Evolutionary conservation across 2,888 invertebrate species (phyloP).

Genomic region (Microplitis manilae): DNA sequence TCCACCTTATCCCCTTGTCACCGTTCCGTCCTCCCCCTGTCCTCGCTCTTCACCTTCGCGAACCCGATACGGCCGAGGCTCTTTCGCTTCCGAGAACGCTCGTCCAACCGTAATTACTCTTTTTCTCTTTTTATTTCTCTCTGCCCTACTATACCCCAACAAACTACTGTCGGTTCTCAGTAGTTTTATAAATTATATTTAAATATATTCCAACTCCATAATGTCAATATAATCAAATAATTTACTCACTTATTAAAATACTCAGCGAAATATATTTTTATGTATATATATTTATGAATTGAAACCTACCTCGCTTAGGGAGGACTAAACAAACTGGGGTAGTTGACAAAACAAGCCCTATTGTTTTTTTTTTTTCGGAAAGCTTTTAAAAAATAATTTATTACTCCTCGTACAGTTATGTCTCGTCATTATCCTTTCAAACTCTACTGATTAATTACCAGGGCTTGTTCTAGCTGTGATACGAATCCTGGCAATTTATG

Average conservation of each 20-base stretch:
- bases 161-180: background rate
- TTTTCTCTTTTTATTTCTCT: background rate
- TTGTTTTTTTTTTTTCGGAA: too few species aligned
- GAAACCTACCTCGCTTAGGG: too few species aligned
- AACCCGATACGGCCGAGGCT: background rate
- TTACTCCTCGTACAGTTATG: too few species aligned
- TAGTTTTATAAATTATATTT: conserved; percentile 5
- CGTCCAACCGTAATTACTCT: conserved; percentile 31
- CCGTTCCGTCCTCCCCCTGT: conserved; percentile 23
- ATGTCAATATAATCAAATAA: conserved; percentile 4
- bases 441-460: too few species aligned
- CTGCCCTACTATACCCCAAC: background rate
- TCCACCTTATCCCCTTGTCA: conserved; percentile 26
- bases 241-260: background rate
- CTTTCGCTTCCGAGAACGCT: conserved; percentile 19
- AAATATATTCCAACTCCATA: conserved; percentile 2
- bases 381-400: too few species aligned
- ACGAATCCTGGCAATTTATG: too few species aligned
- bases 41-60: conserved; percentile 23
- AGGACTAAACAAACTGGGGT: too few species aligned
- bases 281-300: too few species aligned
- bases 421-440: too few species aligned
- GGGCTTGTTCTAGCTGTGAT: too few species aligned
- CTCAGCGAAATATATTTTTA: too few species aligned
- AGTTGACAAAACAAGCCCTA: too few species aligned